Base-by-base conservation (phyloP, 2,113 vertebrate species). In the Leucoraja erinaceus region DNA sequence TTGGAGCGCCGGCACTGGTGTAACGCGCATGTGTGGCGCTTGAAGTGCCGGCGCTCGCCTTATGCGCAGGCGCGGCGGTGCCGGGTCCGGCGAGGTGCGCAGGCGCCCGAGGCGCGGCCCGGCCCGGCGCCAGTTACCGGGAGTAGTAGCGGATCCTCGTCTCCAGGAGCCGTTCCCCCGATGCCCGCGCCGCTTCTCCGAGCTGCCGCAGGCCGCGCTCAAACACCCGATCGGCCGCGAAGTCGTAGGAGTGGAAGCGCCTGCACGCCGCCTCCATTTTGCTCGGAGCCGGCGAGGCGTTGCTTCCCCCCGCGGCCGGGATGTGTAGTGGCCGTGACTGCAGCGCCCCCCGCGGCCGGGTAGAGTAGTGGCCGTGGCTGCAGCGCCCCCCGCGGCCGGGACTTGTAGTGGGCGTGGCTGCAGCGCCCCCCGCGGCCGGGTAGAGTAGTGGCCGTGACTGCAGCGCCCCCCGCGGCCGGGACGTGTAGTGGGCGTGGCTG, bases 341-440 rank as follows among this genome's bases (percentile, higher is more conserved):
- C n/a, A n/a, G n/a, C n/a, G n/a, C n/a, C n/a, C n/a, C n/a, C n/a
- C n/a, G n/a, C n/a, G n/a, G n/a, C n/a, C n/a, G n/a, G n/a, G n/a
- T n/a, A n/a, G n/a, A n/a, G n/a, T n/a, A n/a, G n/a, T n/a, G n/a
- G n/a, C n/a, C n/a, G n/a, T n/a, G n/a, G n/a, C n/a, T n/a, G n/a
- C n/a, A n/a, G n/a, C n/a, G n/a, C n/a, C n/a, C n/a, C n/a, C n/a
- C n/a, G n/a, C n/a, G n/a, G n/a, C n/a, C n/a, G n/a, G n/a, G n/a
- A n/a, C n/a, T n/a, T n/a, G n/a, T n/a, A n/a, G n/a, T n/a, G 76
- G 28, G 2, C 84, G n/a, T 56, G 5, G 31, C 76, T 7, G 0
- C 63, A 9, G 88, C 88, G 88, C 88, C 63, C 88, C 68, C 66
- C 88, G n/a, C n/a, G n/a, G n/a, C n/a, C n/a, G n/a, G n/a, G n/a